Percentiles rank a stretch among this genome's conserved stretches.
These are phyloP conservation scores for Antennarius striatus DNA, from an alignment of 2,113 vertebrate genomes.

Conservation along the genomic window DNA sequence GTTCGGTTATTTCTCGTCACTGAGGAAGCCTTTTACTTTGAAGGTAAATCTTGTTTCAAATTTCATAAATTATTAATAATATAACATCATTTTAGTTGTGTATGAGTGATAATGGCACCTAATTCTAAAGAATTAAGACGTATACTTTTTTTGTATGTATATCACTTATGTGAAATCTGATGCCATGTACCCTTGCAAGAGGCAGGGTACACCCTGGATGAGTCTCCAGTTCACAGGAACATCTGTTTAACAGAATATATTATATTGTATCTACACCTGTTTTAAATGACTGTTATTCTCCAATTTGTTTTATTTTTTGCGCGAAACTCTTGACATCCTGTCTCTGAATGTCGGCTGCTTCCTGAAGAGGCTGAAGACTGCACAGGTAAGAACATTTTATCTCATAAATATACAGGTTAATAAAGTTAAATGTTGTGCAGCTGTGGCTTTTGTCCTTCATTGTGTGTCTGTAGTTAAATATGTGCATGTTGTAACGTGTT, in stretches of 20 bases:
- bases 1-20: fast-evolving
- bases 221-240: too few species aligned
- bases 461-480: neutral
- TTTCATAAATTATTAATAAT: neutral
- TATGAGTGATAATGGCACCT: too few species aligned
- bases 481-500: neutral
- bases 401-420: too few species aligned
- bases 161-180: too few species aligned
- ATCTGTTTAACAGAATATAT: neutral
- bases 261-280: neutral
- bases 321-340: neutral
- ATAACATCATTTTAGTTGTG: too few species aligned
- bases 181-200: too few species aligned
- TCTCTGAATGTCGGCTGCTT: neutral
- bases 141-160: too few species aligned
- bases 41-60: constrained; percentile 26
- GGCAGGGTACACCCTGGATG: too few species aligned
- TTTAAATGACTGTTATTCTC: neutral
- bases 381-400: constrained; percentile 4
- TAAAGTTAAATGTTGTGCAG: too few species aligned
- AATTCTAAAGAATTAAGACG: too few species aligned
- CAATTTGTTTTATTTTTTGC: neutral
- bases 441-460: neutral
- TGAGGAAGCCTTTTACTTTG: constrained; percentile 25
- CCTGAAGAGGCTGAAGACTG: neutral